These are phyloP conservation scores for Scrobipalpa atriplicella DNA, from an alignment of 2,888 invertebrate species.

Conservation along the genomic window DNA sequence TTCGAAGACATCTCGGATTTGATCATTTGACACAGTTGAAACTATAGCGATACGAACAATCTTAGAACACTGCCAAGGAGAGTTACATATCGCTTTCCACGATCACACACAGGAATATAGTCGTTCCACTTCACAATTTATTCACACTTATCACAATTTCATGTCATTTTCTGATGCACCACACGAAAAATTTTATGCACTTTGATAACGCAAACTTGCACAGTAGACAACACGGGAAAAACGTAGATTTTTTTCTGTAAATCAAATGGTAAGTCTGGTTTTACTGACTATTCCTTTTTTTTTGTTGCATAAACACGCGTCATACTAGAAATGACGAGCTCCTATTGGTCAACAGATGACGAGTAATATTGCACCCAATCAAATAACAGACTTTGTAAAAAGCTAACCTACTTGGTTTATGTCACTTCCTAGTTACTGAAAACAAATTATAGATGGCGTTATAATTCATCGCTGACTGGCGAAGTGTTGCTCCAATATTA, in stretches of 20 bases:
- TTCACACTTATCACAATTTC: constrained; percentile 68
- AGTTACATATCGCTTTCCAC: constrained; percentile 78
- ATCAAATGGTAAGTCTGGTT: constrained; percentile 32
- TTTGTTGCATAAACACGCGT: constrained; percentile 26
- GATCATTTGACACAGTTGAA: constrained; percentile 66
- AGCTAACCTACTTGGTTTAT: not conserved
- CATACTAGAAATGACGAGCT: not conserved
- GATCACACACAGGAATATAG: constrained; percentile 55
- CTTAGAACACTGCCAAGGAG: constrained; percentile 83
- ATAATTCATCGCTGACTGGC: not conserved
- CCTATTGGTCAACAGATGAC: not conserved
- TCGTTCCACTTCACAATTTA: constrained; percentile 56
- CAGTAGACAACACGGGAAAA: constrained; percentile 57
- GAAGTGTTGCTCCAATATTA: too few species aligned
- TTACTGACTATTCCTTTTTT: constrained; percentile 13
- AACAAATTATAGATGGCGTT: not conserved
- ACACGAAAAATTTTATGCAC: constrained; percentile 66
- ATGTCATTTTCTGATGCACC: constrained; percentile 77
- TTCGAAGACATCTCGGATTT: constrained; percentile 76
- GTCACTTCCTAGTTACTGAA: not conserved
- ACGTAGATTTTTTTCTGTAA: constrained; percentile 23
- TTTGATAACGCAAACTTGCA: constrained; percentile 76
- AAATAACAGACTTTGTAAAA: not conserved
- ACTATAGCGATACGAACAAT: constrained; percentile 79
- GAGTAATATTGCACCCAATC: constrained; percentile 14